Conservation (phyloP, 2,888 invertebrate species). For the Cataglyphis cursor region DNA sequence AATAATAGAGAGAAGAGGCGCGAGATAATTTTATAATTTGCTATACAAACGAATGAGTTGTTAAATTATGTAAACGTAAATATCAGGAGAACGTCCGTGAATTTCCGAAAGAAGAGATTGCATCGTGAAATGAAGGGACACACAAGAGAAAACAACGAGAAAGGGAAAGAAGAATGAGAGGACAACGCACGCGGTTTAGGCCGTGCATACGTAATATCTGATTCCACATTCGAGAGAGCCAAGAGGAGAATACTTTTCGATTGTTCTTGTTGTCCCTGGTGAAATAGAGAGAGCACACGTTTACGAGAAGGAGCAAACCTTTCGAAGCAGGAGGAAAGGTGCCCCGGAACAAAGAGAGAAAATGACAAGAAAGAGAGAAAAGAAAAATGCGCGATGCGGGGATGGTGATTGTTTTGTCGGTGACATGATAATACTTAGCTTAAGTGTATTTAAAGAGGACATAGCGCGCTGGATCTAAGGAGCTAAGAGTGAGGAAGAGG, state of each 20-base stretch:
- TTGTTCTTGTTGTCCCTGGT: constrained; percentile 73
- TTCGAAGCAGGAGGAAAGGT: constrained; percentile 59
- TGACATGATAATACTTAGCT: constrained; percentile 73
- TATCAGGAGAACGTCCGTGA: constrained; percentile 64
- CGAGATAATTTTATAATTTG: constrained; percentile 28
- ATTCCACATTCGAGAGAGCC: constrained; percentile 80
- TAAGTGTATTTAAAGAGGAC: constrained; percentile 67
- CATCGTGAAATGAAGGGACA: constrained; percentile 48
- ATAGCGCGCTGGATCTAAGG: constrained; percentile 58
- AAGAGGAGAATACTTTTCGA: constrained; percentile 66
- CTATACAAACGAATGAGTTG: constrained; percentile 2
- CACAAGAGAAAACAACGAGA: constrained; percentile 61
- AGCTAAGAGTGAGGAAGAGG: constrained; percentile 58
- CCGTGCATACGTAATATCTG: constrained; percentile 85
- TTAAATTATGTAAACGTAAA: constrained; percentile 66
- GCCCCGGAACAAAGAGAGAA: constrained; percentile 66
- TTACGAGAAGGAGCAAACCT: constrained; percentile 62
- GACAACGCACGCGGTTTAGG: constrained; percentile 76
- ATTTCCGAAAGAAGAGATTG: constrained; percentile 56
- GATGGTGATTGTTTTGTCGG: constrained; percentile 68
- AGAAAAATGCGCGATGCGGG: constrained; percentile 31
- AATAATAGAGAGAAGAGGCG: background rate
- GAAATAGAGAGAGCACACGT: constrained; percentile 58
- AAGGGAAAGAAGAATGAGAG: constrained; percentile 58
- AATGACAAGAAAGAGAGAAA: constrained; percentile 60